Conservation (phyloP, 2,888 invertebrate species). For the Mimas tiliae region DNA sequence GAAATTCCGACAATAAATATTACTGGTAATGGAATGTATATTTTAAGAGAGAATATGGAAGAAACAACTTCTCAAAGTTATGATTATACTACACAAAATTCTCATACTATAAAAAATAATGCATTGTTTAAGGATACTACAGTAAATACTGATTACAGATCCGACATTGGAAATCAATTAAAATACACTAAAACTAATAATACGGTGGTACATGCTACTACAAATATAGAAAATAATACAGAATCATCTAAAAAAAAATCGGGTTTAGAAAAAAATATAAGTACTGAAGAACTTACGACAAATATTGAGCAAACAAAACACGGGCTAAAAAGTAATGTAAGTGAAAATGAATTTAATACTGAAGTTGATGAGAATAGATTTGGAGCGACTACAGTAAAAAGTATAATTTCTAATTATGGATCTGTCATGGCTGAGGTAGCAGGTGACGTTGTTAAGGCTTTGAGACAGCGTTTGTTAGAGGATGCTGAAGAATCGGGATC, state of each 20-base stretch:
- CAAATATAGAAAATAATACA: background rate
- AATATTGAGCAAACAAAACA: background rate
- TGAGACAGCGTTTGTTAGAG: slow-evolving; percentile 27
- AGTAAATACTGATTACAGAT: background rate
- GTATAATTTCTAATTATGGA: slow-evolving; percentile 20
- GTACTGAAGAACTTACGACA: background rate
- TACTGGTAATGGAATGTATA: background rate
- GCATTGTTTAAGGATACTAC: background rate
- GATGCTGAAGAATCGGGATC: slow-evolving; percentile 7
- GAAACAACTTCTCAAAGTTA: background rate
- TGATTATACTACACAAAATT: background rate
- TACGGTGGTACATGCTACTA: background rate
- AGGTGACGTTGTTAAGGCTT: slow-evolving; percentile 2
- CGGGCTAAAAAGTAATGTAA: background rate
- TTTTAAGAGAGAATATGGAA: no score
- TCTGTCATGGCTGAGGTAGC: background rate
- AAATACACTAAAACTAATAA: background rate
- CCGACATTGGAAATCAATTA: background rate
- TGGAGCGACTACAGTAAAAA: background rate
- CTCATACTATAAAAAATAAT: background rate
- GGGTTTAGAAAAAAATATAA: background rate
- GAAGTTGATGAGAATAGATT: slow-evolving; percentile 6
- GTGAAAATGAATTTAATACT: background rate
- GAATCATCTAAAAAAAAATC: background rate
- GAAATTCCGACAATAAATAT: background rate